phyloP scores from a whole-genome alignment of 2,888 invertebrate genomes.

The Eupithecia dodoneata region DNA sequence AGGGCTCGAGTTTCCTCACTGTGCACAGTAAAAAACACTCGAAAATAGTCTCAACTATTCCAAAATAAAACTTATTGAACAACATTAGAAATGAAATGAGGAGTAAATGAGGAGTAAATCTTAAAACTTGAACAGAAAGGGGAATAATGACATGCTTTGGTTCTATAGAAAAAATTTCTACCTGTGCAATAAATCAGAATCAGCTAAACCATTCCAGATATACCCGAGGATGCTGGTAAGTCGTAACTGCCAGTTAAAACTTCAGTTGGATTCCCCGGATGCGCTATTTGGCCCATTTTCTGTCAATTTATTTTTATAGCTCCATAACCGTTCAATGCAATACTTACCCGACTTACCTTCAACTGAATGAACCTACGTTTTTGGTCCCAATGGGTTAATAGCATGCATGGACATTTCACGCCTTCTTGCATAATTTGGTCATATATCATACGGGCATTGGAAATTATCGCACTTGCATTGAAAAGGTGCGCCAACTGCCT shows the following conservation, averaged over 20 bases:
- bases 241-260: constrained; percentile 9
- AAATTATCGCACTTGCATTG: constrained; percentile 32
- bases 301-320: constrained; percentile 7
- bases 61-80: not conserved
- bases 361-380: not conserved
- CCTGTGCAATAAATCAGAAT: not conserved
- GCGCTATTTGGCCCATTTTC: constrained; percentile 11
- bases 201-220: not conserved
- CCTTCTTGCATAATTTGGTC: constrained; percentile 17
- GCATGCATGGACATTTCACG: constrained; percentile 11
- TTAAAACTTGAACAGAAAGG: not conserved
- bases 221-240: not conserved
- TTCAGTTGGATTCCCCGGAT: constrained; percentile 8
- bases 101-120: not conserved
- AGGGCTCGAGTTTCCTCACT: not conserved
- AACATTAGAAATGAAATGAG: not conserved
- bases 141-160: not conserved
- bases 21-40: not conserved
- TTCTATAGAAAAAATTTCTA: not conserved
- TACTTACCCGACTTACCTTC: constrained; percentile 1
- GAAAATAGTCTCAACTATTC: not conserved
- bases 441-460: constrained; percentile 21
- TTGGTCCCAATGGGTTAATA: not conserved
- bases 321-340: constrained; percentile 13
- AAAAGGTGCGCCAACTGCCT: constrained; percentile 18